Base-by-base conservation (phyloP, 2,113 vertebrate species). In the Euleptes europaea region DNA sequence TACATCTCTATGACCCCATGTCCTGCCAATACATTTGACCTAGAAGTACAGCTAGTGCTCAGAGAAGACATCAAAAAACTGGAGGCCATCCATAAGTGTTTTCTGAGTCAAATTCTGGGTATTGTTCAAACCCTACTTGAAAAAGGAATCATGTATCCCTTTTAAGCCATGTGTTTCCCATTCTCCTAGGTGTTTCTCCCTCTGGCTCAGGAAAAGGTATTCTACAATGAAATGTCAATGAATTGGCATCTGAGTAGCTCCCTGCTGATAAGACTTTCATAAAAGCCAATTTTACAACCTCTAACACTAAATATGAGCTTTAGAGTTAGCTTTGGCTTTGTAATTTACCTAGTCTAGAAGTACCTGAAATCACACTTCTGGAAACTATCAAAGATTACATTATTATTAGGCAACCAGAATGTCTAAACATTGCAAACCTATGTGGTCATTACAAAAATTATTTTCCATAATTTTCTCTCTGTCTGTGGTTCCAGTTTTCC, bases 31-130 rank as follows among this genome's bases (percentile, higher is more conserved):
- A 33, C 13, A 17, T 70, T 44, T 78, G 65, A 49, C 63, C 67
- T 35, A 70, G 19, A 78, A 84, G 78, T 42, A 42, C 44, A 33
- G 26, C 23, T 65, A 57, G 38, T 44, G 35, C 66, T 78, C 49
- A 82, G 57, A 42, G 12, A 82, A 82, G 67, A 82, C 35, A 71
- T 82, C 65, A 72, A 40, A 70, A 12, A 33, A 82, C 33, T 82
- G 35, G 47, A 57, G 67, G 80, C 49, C 49, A 40, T 57, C 80
- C 31, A 40, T 71, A 26, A 40, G 13, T 51, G 70, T 57, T 42
- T 26, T 82, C 49, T 40, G 49, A 82, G 69, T 49, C 67, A 72
- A 71, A 71, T 42, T 57, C 49, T 82, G 67, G 23, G 26, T 71
- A 33, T n/a, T 54, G 33, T 38, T 82, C 13, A 10, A 82, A 54